Conservation (phyloP, 2,113 vertebrate genomes). For the Eira barbara region DNA sequence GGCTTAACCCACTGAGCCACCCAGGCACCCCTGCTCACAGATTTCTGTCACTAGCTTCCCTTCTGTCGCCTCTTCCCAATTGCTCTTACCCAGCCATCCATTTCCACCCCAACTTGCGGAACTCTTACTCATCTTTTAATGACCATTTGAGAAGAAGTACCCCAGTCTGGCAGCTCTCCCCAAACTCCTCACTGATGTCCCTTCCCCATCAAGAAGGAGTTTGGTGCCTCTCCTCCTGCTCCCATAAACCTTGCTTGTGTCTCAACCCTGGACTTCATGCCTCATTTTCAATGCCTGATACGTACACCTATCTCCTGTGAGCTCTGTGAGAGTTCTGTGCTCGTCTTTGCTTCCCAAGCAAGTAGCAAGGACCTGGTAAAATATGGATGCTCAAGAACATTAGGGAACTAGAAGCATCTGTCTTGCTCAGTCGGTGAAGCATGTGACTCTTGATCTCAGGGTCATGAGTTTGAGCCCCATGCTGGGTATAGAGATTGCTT, state of each 20-base stretch:
- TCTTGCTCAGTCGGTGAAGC: background rate
- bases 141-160: background rate
- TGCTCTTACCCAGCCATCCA: background rate
- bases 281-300: background rate
- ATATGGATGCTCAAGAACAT: background rate
- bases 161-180: background rate
- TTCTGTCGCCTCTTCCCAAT: background rate
- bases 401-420: background rate
- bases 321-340: background rate
- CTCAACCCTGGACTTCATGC: background rate
- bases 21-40: background rate
- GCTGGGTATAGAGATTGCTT: background rate
- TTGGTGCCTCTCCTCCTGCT: background rate
- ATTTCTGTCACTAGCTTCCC: background rate
- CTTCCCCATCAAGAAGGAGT: background rate
- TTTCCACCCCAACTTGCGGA: background rate
- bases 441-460: background rate
- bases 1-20: no score
- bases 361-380: background rate
- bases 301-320: background rate
- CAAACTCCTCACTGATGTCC: background rate
- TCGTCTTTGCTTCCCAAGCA: background rate
- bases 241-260: background rate
- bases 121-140: background rate
- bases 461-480: background rate